Conservation (phyloP, 2,113 vertebrate species). For the Phasianus colchicus region DNA sequence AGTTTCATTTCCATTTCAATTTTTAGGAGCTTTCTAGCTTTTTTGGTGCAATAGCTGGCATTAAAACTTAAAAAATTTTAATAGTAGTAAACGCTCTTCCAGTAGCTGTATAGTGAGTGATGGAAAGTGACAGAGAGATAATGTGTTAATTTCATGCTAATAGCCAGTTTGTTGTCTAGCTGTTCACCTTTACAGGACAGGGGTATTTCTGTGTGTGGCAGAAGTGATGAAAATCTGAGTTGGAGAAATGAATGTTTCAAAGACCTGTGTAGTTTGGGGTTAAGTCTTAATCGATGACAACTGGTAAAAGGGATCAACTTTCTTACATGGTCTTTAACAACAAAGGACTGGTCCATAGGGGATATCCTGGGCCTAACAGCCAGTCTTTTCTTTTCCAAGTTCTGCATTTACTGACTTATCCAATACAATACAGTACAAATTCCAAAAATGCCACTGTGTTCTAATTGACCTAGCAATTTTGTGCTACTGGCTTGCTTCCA, state of each 20-base stretch:
- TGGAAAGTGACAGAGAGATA: not conserved
- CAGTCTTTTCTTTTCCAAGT: not conserved
- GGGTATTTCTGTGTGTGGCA: not conserved
- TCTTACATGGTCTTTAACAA: not conserved
- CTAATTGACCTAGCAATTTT: not conserved
- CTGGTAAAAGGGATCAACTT: not conserved
- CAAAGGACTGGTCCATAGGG: not conserved
- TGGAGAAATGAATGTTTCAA: not conserved
- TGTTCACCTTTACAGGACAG: not conserved
- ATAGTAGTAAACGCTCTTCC: not conserved
- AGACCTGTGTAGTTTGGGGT: not conserved
- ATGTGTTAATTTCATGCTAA: not conserved
- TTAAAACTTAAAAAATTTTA: not conserved
- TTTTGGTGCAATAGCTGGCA: not conserved
- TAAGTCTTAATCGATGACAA: not conserved
- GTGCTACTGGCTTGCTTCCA: not conserved
- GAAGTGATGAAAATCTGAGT: not conserved
- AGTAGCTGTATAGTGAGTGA: not conserved
- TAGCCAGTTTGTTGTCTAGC: not conserved
- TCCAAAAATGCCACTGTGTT: not conserved
- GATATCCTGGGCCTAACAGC: not conserved
- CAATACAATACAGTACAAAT: not conserved
- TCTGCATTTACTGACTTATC: not conserved
- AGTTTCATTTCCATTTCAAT: constrained; percentile 2
- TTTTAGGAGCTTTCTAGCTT: not conserved